Conservation (phyloP, 2,797 vertebrate genomes). For the Scomberomorus guttatus region DNA sequence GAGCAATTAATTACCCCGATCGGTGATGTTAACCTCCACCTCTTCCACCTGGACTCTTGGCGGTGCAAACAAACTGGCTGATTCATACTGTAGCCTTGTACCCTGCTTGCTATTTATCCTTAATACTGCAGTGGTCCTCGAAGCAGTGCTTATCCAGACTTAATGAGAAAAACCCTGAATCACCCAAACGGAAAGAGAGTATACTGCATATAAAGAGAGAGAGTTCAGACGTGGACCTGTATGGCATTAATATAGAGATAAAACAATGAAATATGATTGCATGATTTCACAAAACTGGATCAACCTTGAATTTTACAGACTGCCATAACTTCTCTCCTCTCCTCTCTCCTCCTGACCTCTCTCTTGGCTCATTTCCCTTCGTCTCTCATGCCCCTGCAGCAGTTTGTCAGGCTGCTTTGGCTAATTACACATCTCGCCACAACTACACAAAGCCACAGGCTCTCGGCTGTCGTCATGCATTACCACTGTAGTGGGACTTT, state of each 20-base stretch:
- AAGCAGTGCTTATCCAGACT: neutral
- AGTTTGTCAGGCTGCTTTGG: constrained; percentile 73
- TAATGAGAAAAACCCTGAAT: constrained; percentile 29
- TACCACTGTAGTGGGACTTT: constrained; percentile 57
- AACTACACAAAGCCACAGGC: constrained; percentile 68
- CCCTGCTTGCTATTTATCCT: constrained; percentile 26
- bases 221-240: constrained; percentile 5
- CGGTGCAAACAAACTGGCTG: constrained; percentile 47
- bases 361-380: constrained; percentile 70
- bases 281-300: constrained; percentile 41
- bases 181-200: constrained; percentile 9
- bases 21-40: constrained; percentile 78
- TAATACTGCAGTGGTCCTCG: neutral
- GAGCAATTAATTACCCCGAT: constrained; percentile 77
- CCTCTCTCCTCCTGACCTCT: constrained; percentile 61
- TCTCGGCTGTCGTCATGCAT: constrained; percentile 59
- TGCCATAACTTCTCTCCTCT: constrained; percentile 43
- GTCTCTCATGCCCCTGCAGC: constrained; percentile 76
- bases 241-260: constrained; percentile 23
- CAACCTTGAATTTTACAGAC: constrained; percentile 52
- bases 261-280: constrained; percentile 31
- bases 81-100: constrained; percentile 50
- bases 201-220: neutral
- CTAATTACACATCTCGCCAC: constrained; percentile 79
- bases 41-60: constrained; percentile 73